phyloP scores from a whole-genome alignment of 2,113 vertebrate species.

The Aptenodytes patagonicus region DNA sequence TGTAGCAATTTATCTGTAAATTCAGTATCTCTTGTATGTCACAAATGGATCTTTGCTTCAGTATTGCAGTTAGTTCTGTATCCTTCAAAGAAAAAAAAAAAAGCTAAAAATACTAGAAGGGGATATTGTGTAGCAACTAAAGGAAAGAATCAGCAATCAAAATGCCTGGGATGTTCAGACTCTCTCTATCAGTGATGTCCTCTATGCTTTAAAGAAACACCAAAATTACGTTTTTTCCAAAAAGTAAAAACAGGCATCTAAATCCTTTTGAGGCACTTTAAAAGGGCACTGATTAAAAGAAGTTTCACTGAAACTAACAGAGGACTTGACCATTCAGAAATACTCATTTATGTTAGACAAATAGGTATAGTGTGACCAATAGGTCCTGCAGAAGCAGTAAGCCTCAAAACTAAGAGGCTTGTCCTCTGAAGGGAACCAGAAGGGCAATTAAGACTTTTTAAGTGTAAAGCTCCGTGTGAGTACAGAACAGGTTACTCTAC shows the following conservation, averaged over 20 bases:
- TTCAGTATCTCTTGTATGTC: not conserved
- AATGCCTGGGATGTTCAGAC: not conserved
- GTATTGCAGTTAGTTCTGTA: not conserved
- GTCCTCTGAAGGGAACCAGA: not conserved
- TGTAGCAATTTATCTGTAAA: not conserved
- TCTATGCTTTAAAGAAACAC: not conserved
- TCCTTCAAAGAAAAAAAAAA: not conserved
- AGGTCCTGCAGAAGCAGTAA: not conserved
- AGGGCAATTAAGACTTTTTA: not conserved
- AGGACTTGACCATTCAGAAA: not conserved
- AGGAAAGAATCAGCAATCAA: not conserved
- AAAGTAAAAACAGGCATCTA: not conserved
- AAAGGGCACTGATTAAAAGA: not conserved
- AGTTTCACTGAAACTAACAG: not conserved
- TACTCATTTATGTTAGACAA: not conserved
- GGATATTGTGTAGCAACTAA: not conserved
- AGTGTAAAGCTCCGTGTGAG: not conserved
- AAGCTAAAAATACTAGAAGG: not conserved
- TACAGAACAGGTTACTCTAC: not conserved
- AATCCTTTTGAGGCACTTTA: not conserved
- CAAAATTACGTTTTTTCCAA: not conserved
- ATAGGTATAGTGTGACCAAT: not conserved
- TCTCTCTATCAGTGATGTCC: not conserved
- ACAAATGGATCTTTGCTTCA: not conserved
- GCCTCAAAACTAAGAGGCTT: not conserved